Base-by-base conservation (phyloP, 2,888 invertebrate species). In the Cryptosula pallasiana region DNA sequence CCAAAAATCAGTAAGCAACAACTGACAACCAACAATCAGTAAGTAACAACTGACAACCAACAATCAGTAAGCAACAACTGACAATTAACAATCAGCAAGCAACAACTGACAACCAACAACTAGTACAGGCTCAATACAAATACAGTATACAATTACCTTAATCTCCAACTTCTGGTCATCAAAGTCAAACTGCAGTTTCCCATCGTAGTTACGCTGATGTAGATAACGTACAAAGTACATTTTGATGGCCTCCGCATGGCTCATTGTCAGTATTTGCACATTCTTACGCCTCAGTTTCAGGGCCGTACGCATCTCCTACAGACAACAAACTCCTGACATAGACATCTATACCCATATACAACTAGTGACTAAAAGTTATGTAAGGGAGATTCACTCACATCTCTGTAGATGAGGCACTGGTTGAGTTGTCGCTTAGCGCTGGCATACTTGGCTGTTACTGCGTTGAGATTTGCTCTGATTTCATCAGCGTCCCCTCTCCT, bases 401-500 rank as follows among this genome's bases (percentile, higher is more conserved):
- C 32, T 32, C 32, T 63, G 32, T 63, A 63, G 32, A 63, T 9
- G 13, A 32, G 63, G 27, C 63, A 63, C n/a, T 63, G 63, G 2
- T 27, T 13, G 9, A 63, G 29, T 32, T 63, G 63, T 63, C 3
- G 16, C n/a, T 63, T 63, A 5, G 63, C 63, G 3, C 13, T 63
- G 16, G 20, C 63, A 63, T 63, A 63, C 27, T 25, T 63, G 13
- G 13, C 63, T 2, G 9, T 63, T 13, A 20, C 25, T 5, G 63
- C 13, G 32, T 63, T 63, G 5, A 63, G 34, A 3, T 25, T 2
- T 29, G 27, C 63, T 9, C 63, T 27, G 13, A 63, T 63, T 34
- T 63, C 63, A 63, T 63, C 63, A 29, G 63, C 63, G n/a, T 63
- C 32, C 1, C 63, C 63, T 34, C 63, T 63, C 32, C 63, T 63